phyloP scores from a whole-genome alignment of 2,797 vertebrate genomes.

The Malurus splendens region DNA sequence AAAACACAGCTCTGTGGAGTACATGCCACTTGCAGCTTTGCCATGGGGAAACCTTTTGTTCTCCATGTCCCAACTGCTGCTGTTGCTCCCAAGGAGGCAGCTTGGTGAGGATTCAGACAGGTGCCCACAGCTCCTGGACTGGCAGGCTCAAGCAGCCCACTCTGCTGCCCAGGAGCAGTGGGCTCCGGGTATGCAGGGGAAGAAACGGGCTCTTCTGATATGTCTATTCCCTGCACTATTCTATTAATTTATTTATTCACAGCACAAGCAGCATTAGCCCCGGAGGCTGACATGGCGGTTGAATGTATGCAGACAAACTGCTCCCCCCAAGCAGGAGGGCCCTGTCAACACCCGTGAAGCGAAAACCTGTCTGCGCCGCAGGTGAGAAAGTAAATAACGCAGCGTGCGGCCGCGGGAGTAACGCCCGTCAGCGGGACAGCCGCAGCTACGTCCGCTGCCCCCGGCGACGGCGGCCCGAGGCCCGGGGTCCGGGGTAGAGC shows the following conservation, averaged over 20 bases:
- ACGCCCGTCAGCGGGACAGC: not conserved
- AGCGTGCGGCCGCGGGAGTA: not conserved
- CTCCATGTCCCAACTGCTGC: not conserved
- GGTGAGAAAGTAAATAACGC: not conserved
- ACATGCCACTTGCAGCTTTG: not conserved
- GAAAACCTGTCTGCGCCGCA: not conserved
- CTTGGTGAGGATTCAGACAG: fast-evolving
- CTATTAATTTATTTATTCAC: not conserved
- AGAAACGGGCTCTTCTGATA: not conserved
- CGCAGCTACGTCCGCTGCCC: not conserved
- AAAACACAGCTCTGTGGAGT: not conserved
- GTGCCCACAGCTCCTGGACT: fast-evolving
- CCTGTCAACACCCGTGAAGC: not conserved
- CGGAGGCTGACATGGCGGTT: not conserved
- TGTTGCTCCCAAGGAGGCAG: fast-evolving
- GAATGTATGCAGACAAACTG: fast-evolving
- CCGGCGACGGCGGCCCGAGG: not conserved
- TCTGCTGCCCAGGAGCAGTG: not conserved
- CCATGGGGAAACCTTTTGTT: not conserved
- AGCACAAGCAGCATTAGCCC: not conserved
- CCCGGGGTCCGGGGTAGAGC: not conserved
- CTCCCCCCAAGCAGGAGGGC: not conserved
- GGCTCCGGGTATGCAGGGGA: fast-evolving
- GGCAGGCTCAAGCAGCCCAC: not conserved
- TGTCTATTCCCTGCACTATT: not conserved